Evolutionary conservation across 2,888 invertebrate species (phyloP).

Genomic region (Nebria brevicollis): DNA sequence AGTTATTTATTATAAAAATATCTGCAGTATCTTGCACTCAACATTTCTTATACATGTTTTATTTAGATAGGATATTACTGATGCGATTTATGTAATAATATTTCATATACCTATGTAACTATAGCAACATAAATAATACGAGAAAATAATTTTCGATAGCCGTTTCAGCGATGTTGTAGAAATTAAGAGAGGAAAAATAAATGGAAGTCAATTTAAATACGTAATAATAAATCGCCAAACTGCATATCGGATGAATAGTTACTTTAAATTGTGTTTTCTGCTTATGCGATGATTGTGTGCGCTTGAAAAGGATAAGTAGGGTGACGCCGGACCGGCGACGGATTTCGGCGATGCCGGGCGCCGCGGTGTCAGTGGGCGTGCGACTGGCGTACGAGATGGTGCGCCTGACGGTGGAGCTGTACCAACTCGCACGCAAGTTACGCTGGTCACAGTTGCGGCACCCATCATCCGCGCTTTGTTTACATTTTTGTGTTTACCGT

Average conservation of each 20-base stretch:
- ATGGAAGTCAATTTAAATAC: too few relatives aligned
- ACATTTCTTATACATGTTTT: too few relatives aligned
- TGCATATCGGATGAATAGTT: neutral
- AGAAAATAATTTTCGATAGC: too few relatives aligned
- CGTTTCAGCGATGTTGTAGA: too few relatives aligned
- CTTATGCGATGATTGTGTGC: neutral
- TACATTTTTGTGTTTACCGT: neutral
- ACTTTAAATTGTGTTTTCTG: neutral
- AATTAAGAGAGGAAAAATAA: too few relatives aligned
- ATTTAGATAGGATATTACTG: too few relatives aligned
- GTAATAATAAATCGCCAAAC: too few relatives aligned
- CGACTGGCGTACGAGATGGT: constrained; percentile 17
- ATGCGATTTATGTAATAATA: too few relatives aligned
- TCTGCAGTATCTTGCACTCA: too few relatives aligned
- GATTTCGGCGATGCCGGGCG: constrained; percentile 20
- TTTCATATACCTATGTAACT: too few relatives aligned
- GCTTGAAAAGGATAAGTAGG: neutral
- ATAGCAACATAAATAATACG: too few relatives aligned
- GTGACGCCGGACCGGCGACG: constrained; percentile 29
- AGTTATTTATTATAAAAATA: too few relatives aligned
- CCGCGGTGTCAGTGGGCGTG: constrained; percentile 30
- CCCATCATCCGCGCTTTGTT: neutral
- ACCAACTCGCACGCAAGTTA: neutral
- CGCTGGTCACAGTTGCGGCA: constrained; percentile 1
- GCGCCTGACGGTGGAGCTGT: neutral